Percentiles rank a stretch among this genome's conserved stretches.
phyloP scores from a whole-genome alignment of 2,888 invertebrate species.

The Cerastis rubricosa region DNA sequence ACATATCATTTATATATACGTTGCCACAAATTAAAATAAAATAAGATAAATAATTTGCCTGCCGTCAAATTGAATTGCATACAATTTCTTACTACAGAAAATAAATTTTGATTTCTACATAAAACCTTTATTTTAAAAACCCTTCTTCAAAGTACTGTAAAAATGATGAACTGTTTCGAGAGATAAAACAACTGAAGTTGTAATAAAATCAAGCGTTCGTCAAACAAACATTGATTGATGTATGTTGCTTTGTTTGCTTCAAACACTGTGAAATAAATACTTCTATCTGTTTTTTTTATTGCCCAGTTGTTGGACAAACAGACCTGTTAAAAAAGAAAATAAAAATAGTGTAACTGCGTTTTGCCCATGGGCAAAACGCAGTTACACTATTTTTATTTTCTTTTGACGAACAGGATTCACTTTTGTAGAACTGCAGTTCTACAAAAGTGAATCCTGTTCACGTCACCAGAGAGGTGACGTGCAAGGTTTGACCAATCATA shows the following conservation, averaged over 20 bases:
- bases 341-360: neutral
- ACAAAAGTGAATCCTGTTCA: neutral
- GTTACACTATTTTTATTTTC: neutral
- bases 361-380: neutral
- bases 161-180: neutral
- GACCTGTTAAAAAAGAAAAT: neutral
- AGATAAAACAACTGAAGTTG: slow-evolving; percentile 16
- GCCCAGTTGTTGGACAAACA: neutral
- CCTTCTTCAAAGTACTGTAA: neutral
- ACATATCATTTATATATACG: no score
- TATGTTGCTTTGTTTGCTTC: slow-evolving; percentile 13
- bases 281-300: slow-evolving; percentile 2
- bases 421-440: no score
- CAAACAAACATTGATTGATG: slow-evolving; percentile 37
- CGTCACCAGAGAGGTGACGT: neutral
- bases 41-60: no score
- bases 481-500: neutral
- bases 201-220: slow-evolving; percentile 24
- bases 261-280: slow-evolving; percentile 35
- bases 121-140: neutral
- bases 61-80: no score
- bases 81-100: neutral
- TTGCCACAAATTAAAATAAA: no score
- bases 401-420: no score
- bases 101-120: neutral